Evolutionary conservation across 1,140 invertebrate species (phyloP).

Genomic region (Drosophila ficusphila): DNA sequence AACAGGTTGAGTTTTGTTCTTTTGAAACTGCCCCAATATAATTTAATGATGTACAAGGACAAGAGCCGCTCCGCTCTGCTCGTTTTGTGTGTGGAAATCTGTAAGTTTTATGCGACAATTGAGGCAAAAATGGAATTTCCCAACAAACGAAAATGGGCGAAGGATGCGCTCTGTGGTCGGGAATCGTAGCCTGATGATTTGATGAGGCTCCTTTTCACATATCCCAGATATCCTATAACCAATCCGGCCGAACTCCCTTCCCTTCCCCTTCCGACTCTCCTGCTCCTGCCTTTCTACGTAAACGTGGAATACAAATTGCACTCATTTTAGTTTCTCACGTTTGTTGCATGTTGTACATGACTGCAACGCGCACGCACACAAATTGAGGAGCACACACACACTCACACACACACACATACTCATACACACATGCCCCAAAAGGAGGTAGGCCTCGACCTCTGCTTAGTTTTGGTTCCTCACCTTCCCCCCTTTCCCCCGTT

Average conservation of each 20-base stretch:
- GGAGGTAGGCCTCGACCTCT: constrained; percentile 67
- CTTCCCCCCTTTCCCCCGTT: too few relatives aligned
- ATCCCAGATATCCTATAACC: constrained; percentile 35
- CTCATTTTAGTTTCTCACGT: constrained; percentile 82
- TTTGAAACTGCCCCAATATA: constrained; percentile 35
- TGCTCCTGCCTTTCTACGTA: constrained; percentile 49
- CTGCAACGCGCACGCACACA: constrained; percentile 72
- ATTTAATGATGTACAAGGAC: constrained; percentile 58
- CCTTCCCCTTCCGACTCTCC: background rate
- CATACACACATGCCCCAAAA: constrained; percentile 7
- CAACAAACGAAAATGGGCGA: constrained; percentile 16
- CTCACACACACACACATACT: constrained; percentile 14
- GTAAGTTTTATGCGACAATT: constrained; percentile 81
- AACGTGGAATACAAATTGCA: constrained; percentile 81
- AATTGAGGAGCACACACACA: constrained; percentile 34
- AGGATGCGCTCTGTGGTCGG: constrained; percentile 25
- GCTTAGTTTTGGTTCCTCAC: constrained; percentile 56
- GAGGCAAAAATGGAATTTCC: constrained; percentile 71
- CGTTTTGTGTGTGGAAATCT: constrained; percentile 58
- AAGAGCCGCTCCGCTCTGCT: background rate
- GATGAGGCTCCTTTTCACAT: constrained; percentile 17
- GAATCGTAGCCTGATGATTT: constrained; percentile 9
- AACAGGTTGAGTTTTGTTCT: constrained; percentile 19
- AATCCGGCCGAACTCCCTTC: constrained; percentile 10
- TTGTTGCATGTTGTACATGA: constrained; percentile 81